Conservation (phyloP, 2,888 invertebrate genomes). For the Dasysyrphus tricinctus region DNA sequence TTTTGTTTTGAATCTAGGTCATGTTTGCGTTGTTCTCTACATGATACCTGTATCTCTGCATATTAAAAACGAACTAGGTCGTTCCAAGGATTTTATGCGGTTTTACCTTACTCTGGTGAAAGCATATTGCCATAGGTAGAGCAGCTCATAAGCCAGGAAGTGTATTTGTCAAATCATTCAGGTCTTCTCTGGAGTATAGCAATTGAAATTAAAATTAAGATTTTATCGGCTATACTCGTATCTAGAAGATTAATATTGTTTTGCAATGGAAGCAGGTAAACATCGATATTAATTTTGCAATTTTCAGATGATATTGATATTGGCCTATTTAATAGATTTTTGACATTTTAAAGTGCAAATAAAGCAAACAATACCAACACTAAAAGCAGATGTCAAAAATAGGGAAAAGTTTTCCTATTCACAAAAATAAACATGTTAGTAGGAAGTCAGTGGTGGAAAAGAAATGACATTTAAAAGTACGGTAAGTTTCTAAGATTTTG, state of each 20-base stretch:
- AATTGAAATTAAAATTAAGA: slow-evolving; percentile 37
- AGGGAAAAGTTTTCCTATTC: no score
- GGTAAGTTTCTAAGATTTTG: no score
- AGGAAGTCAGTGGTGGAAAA: no score
- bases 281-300: slow-evolving; percentile 10
- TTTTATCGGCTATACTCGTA: slow-evolving; percentile 9
- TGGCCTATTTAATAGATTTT: not conserved
- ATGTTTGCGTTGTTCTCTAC: slow-evolving; percentile 60
- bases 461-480: no score
- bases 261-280: slow-evolving; percentile 4
- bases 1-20: slow-evolving; percentile 63
- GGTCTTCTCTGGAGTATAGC: slow-evolving; percentile 6
- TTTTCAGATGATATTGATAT: not conserved
- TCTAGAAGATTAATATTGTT: slow-evolving; percentile 1
- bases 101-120: not conserved
- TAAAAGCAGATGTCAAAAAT: no score
- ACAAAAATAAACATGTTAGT: no score
- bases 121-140: slow-evolving; percentile 20
- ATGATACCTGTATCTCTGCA: slow-evolving; percentile 23
- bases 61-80: slow-evolving; percentile 49
- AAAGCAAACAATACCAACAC: no score
- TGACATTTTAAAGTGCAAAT: no score
- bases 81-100: slow-evolving; percentile 40
- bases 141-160: slow-evolving; percentile 23
- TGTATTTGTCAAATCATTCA: slow-evolving; percentile 56